Conservation (phyloP, 1,140 invertebrate genomes). For the Trissolcus basalis region DNA sequence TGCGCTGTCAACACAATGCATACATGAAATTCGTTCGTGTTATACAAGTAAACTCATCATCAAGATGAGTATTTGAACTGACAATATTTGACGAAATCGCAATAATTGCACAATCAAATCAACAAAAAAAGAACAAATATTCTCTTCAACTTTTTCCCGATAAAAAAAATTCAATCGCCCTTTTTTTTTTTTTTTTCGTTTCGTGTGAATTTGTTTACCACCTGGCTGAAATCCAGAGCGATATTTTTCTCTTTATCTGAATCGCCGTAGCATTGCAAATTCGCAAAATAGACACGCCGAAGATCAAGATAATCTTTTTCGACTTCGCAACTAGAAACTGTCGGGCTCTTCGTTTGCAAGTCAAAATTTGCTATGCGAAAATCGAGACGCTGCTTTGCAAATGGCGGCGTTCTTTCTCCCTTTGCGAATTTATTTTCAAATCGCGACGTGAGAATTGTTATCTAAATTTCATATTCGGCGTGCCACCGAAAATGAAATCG, state of each 20-base stretch:
- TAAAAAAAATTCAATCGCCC: too few relatives aligned
- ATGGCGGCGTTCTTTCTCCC: slow-evolving; percentile 24
- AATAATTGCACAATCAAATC: too few relatives aligned
- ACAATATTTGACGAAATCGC: too few relatives aligned
- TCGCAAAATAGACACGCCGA: slow-evolving; percentile 22
- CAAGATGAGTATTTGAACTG: too few relatives aligned
- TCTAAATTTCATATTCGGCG: slow-evolving; percentile 62
- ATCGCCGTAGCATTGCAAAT: slow-evolving; percentile 21
- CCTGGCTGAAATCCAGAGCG: slow-evolving; percentile 22
- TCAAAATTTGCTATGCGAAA: slow-evolving; percentile 27
- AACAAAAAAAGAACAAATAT: too few relatives aligned
- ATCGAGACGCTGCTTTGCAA: slow-evolving; percentile 24
- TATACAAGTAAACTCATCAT: slow-evolving; percentile 6
- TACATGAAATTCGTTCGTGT: background rate
- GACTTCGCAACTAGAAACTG: slow-evolving; percentile 30
- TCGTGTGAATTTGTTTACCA: slow-evolving; percentile 23
- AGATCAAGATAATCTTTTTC: slow-evolving; percentile 50
- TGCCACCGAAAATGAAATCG: slow-evolving; percentile 29
- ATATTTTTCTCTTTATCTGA: slow-evolving; percentile 24
- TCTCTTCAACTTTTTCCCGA: too few relatives aligned
- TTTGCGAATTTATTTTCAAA: slow-evolving; percentile 40
- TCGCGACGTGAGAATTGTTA: slow-evolving; percentile 15
- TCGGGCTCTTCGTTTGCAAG: slow-evolving; percentile 40
- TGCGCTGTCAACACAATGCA: background rate
- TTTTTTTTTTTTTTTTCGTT: background rate